These are phyloP conservation scores for Origma solitaria DNA, from an alignment of 2,113 vertebrate species.

Conservation along the genomic window DNA sequence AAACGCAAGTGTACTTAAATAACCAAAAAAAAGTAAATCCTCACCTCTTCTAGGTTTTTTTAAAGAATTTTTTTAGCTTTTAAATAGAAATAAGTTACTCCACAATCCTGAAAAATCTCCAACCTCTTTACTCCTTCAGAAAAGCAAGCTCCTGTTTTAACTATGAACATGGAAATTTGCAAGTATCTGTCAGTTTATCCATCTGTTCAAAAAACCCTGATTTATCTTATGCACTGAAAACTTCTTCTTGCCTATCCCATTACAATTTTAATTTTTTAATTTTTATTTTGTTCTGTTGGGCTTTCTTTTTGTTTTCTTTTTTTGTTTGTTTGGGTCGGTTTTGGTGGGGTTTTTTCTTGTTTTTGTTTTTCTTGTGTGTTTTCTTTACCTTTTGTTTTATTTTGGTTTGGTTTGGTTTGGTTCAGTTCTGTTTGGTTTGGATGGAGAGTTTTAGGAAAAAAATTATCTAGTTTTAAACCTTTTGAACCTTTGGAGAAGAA, in stretches of 20 bases:
- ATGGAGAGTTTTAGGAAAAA: not conserved
- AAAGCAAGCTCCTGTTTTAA: not conserved
- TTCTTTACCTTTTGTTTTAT: not conserved
- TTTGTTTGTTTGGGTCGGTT: too few relatives aligned
- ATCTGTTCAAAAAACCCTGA: not conserved
- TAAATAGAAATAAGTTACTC: not conserved
- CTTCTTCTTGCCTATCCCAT: not conserved
- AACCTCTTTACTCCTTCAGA: not conserved
- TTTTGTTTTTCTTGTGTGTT: not conserved
- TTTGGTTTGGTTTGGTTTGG: not conserved
- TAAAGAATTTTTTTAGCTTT: not conserved
- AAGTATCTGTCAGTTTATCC: not conserved
- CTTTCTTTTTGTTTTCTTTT: too few relatives aligned
- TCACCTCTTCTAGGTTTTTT: not conserved
- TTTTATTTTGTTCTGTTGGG: not conserved
- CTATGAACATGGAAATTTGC: not conserved
- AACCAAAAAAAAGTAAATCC: not conserved
- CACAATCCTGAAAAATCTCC: not conserved
- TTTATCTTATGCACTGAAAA: not conserved
- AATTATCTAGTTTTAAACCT: not conserved
- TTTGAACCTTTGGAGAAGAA: not conserved
- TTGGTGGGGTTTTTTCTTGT: not conserved
- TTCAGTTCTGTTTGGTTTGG: not conserved
- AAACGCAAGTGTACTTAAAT: not conserved
- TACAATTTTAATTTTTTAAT: not conserved